Percentiles rank a stretch among this genome's conserved stretches.
phyloP scores from a whole-genome alignment of 1,140 invertebrate species.

The Aphaenogaster ashmeadi region DNA sequence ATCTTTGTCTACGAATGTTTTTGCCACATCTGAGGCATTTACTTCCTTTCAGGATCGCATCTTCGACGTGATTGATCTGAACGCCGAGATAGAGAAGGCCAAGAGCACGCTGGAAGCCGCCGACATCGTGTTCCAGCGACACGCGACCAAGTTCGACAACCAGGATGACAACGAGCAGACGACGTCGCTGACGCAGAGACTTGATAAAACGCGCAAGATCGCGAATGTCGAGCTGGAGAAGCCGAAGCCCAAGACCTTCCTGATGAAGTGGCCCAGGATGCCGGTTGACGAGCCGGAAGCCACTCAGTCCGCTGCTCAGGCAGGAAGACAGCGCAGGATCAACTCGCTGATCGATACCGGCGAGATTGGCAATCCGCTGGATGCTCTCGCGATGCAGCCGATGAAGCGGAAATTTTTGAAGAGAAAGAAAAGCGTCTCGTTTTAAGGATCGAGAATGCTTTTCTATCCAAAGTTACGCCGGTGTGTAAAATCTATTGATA shows the following conservation, averaged over 20 bases:
- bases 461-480: background rate
- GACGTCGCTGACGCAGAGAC: conserved; percentile 74
- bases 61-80: conserved; percentile 85
- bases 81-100: conserved; percentile 84
- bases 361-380: conserved; percentile 64
- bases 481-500: conserved; percentile 18
- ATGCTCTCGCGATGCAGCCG: conserved; percentile 57
- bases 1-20: background rate
- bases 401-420: conserved; percentile 78
- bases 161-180: conserved; percentile 69
- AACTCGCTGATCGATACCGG: conserved; percentile 78
- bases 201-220: conserved; percentile 79
- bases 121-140: conserved; percentile 80
- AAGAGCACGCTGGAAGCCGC: conserved; percentile 81
- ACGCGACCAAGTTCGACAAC: conserved; percentile 85
- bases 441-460: conserved; percentile 67
- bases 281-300: conserved; percentile 66
- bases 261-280: conserved; percentile 80
- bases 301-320: background rate
- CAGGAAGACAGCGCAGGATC: conserved; percentile 63
- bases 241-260: conserved; percentile 64
- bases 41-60: conserved; percentile 80
- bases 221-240: conserved; percentile 70
- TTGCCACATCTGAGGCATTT: background rate
- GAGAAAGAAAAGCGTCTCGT: conserved; percentile 84